A percentile compares a stretch with the other conserved stretches of the same genome.
phyloP scores from a whole-genome alignment of 2,888 invertebrate genomes.

The Myopa tessellatipennis region DNA sequence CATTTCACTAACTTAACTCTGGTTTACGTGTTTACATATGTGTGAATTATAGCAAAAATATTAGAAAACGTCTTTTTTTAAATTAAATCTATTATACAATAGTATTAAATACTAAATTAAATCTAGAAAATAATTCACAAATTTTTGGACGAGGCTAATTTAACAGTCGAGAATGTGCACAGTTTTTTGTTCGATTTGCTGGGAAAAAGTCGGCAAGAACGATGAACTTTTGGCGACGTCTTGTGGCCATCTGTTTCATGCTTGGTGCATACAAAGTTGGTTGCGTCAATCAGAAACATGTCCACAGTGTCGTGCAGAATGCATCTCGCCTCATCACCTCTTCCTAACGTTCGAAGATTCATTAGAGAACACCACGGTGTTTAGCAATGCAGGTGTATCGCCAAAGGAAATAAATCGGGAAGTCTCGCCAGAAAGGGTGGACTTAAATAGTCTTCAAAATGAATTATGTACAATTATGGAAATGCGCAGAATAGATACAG shows the following conservation, averaged over 20 bases:
- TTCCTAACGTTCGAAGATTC: slow-evolving; percentile 24
- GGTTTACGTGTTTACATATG: too few relatives aligned
- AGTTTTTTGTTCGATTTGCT: slow-evolving; percentile 27
- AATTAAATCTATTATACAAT: too few relatives aligned
- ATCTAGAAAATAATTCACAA: too few relatives aligned
- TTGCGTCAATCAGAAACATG: slow-evolving; percentile 24
- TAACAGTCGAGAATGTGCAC: neutral
- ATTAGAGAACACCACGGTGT: neutral
- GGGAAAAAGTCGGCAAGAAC: slow-evolving; percentile 15
- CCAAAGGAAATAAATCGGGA: slow-evolving; percentile 18
- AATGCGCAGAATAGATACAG: neutral
- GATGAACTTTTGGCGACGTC: slow-evolving; percentile 13
- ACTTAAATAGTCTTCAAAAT: neutral
- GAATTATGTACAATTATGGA: slow-evolving; percentile 8
- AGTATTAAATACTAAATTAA: too few relatives aligned
- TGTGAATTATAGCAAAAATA: too few relatives aligned
- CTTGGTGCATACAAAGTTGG: slow-evolving; percentile 26
- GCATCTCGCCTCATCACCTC: slow-evolving; percentile 1
- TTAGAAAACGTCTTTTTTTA: too few relatives aligned
- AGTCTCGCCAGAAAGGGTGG: neutral
- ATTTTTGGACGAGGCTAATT: too few relatives aligned
- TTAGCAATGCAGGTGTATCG: neutral
- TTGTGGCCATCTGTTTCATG: slow-evolving; percentile 29
- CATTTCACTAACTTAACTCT: too few relatives aligned
- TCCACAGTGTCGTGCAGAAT: slow-evolving; percentile 28